phyloP scores from a whole-genome alignment of 2,113 vertebrate species.

The Pedionomus torquatus region DNA sequence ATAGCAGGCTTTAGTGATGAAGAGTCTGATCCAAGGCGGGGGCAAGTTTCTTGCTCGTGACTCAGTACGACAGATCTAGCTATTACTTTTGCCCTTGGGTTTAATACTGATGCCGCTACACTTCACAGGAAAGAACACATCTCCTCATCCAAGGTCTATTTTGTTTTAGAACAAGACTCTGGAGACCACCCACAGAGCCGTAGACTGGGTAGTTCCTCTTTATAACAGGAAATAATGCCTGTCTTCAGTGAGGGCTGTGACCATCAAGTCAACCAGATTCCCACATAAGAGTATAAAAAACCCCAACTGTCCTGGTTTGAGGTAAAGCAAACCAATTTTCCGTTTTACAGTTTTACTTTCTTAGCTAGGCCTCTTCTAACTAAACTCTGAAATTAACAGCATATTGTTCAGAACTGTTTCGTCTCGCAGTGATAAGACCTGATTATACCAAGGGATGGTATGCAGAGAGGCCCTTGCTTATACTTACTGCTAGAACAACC shows the following conservation, averaged over 20 bases:
- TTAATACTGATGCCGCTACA: background rate
- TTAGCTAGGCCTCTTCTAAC: too few relatives aligned
- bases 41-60: too few relatives aligned
- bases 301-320: too few relatives aligned
- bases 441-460: too few relatives aligned
- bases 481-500: too few relatives aligned
- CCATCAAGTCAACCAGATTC: background rate
- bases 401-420: too few relatives aligned
- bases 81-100: background rate
- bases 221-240: background rate
- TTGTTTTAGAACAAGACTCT: background rate
- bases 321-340: too few relatives aligned
- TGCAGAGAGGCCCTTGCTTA: too few relatives aligned
- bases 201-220: background rate
- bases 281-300: background rate
- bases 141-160: background rate
- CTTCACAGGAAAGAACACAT: background rate
- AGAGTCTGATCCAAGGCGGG: background rate
- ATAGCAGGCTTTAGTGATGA: background rate
- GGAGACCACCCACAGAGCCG: background rate
- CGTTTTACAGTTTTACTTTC: too few relatives aligned
- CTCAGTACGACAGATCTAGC: background rate
- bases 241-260: background rate
- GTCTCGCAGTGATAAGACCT: too few relatives aligned
- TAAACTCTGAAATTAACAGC: too few relatives aligned